Evolutionary conservation across 2,888 invertebrate species (phyloP).

Genomic region (Athrips mouffetella): DNA sequence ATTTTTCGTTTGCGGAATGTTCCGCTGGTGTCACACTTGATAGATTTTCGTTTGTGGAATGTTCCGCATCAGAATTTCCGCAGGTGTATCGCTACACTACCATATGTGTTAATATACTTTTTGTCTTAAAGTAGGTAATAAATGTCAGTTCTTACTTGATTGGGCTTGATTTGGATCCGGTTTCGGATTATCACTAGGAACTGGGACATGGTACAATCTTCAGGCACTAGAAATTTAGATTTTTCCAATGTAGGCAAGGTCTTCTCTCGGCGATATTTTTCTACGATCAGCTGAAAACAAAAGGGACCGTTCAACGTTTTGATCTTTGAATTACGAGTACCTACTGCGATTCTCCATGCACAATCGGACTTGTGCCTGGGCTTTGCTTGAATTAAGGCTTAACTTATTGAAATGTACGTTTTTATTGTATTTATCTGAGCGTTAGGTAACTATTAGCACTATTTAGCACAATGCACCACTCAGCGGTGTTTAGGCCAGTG

Average conservation of each 20-base stretch:
- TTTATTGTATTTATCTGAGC: no score
- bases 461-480: no score
- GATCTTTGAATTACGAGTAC: no score
- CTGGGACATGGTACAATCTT: slow-evolving; percentile 93
- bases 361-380: no score
- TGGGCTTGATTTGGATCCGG: slow-evolving; percentile 70
- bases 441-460: no score
- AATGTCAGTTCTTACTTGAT: slow-evolving; percentile 77
- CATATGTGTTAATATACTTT: not conserved
- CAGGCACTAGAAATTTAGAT: slow-evolving; percentile 92
- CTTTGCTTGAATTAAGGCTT: no score
- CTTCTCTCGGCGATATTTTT: slow-evolving; percentile 87
- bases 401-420: no score
- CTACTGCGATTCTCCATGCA: no score
- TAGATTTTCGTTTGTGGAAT: not conserved
- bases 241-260: slow-evolving; percentile 88
- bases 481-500: no score
- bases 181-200: slow-evolving; percentile 87
- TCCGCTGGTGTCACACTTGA: not conserved
- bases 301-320: slow-evolving; percentile 13
- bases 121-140: slow-evolving; percentile 4
- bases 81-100: not conserved
- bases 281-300: slow-evolving; percentile 85
- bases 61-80: no score
- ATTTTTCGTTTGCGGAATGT: not conserved